Conservation (phyloP, 2,113 vertebrate genomes). For the Collichthys lucidus region DNA sequence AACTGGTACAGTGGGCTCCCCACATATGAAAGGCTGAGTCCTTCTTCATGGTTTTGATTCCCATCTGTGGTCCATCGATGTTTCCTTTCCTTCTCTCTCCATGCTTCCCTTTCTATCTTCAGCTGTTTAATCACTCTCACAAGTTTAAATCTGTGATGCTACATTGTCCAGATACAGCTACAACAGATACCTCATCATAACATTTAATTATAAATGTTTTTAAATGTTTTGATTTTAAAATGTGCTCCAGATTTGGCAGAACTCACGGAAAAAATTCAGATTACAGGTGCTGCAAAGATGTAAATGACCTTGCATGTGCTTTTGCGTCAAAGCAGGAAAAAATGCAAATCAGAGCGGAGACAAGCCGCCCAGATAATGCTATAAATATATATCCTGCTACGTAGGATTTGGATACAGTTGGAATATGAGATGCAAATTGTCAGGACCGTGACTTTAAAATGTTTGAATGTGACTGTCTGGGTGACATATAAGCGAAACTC, state of each 20-base stretch:
- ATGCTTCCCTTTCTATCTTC: no score
- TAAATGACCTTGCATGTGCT: not conserved
- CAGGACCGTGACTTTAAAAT: constrained; percentile 5
- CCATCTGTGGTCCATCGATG: no score
- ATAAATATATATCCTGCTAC: not conserved
- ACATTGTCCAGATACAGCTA: no score
- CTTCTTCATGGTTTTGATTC: no score
- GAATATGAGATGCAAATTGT: not conserved
- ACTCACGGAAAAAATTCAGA: not conserved
- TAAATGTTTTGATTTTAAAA: not conserved
- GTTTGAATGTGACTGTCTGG: not conserved
- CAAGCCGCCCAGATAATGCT: not conserved
- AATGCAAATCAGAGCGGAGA: constrained; percentile 12
- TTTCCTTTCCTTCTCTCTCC: no score
- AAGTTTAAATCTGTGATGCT: no score
- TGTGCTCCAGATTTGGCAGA: not conserved
- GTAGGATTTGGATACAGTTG: not conserved
- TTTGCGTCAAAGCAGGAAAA: not conserved
- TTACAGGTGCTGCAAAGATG: constrained; percentile 13
- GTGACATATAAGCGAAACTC: constrained; percentile 29
- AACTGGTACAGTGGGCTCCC: no score
- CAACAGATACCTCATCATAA: no score
- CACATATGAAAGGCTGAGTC: no score
- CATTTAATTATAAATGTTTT: no score
- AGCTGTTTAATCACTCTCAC: no score